phyloP scores from a whole-genome alignment of 2,113 vertebrate genomes.

The Guaruba guarouba region DNA sequence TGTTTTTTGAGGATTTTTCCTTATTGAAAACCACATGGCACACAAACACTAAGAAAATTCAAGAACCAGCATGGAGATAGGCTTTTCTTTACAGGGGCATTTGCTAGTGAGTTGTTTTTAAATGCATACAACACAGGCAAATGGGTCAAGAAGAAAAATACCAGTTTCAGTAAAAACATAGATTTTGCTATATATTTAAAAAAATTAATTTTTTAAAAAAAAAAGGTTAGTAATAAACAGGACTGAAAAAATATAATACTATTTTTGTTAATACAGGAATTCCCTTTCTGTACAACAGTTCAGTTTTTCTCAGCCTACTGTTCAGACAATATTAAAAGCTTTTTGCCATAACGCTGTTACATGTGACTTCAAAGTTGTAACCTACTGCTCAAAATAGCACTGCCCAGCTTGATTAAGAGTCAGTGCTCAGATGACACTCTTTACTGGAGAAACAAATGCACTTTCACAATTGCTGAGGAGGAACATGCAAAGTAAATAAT shows the following conservation, averaged over 20 bases:
- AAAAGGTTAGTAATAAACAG: not conserved
- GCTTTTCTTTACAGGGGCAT: not conserved
- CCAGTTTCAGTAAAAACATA: not conserved
- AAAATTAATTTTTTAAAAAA: not conserved
- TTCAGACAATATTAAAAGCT: not conserved
- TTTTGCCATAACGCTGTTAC: not conserved
- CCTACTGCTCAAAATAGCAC: not conserved
- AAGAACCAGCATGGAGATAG: conserved; percentile 22
- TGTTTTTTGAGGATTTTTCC: not conserved
- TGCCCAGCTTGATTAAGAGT: not conserved
- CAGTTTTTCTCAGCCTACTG: not conserved
- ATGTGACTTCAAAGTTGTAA: not conserved
- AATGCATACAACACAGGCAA: not conserved
- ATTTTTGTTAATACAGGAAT: not conserved
- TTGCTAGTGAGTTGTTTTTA: not conserved
- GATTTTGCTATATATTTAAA: not conserved
- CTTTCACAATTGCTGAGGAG: not conserved
- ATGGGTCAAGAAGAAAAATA: not conserved
- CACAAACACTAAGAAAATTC: not conserved
- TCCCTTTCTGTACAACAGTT: not conserved
- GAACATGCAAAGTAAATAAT: not conserved
- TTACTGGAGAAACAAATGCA: not conserved
- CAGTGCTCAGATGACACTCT: not conserved
- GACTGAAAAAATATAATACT: not conserved
- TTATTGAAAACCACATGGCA: not conserved